Percentiles rank a stretch among this genome's conserved stretches.
Evolutionary conservation across 2,888 invertebrate species (phyloP).

Genomic region (Chrysopilus asiliformis): DNA sequence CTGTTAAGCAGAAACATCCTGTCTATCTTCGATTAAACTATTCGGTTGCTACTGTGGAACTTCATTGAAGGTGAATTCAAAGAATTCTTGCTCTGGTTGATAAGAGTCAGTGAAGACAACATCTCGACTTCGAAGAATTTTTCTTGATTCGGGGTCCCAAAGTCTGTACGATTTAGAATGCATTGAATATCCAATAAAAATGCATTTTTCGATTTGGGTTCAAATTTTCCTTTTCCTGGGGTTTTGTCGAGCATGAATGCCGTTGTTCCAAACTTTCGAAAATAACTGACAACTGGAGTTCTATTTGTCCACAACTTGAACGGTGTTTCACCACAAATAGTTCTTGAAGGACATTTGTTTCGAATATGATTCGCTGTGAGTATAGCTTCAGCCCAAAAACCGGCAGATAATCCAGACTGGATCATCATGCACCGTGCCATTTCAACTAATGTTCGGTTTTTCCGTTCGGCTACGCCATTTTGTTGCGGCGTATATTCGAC

Average conservation of each 20-base stretch:
- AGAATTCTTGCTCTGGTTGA: too few species aligned
- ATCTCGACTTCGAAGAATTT: too few species aligned
- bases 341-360: constrained; percentile 10
- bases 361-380: constrained; percentile 16
- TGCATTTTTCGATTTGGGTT: constrained; percentile 9
- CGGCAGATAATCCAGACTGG: constrained; percentile 10
- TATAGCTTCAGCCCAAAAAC: constrained; percentile 21
- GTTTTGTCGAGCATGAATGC: constrained; percentile 2
- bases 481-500: constrained; percentile 15
- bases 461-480: constrained; percentile 17
- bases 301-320: constrained; percentile 8
- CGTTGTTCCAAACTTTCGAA: constrained; percentile 9
- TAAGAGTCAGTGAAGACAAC: too few species aligned
- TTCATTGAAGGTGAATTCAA: too few species aligned
- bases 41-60: too few species aligned
- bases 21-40: too few species aligned
- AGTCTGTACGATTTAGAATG: neutral
- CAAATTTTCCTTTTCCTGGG: constrained; percentile 8
- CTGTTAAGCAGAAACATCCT: too few species aligned
- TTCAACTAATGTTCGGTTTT: too few species aligned
- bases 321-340: constrained; percentile 4
- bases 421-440: constrained; percentile 16
- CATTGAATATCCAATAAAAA: constrained; percentile 9
- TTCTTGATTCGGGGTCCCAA: too few species aligned
- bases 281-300: constrained; percentile 4